Evolutionary conservation across 2,888 invertebrate species (phyloP).

Genomic region (Cylloceria caligata): DNA sequence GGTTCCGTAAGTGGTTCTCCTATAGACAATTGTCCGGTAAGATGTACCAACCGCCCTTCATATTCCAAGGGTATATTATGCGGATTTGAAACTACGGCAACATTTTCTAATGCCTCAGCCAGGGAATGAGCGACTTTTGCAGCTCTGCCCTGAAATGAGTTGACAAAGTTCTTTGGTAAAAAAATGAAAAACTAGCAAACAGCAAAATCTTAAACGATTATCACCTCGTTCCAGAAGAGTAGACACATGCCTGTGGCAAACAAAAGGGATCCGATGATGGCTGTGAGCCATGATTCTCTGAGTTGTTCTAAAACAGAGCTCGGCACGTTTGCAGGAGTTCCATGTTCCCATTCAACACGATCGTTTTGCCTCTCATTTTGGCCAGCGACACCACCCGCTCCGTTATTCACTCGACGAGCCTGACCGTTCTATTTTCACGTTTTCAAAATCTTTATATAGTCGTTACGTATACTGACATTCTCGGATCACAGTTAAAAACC

Average conservation of each 20-base stretch:
- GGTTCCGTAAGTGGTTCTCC: slow-evolving; percentile 94
- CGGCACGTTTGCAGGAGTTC: slow-evolving; percentile 71
- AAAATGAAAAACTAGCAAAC: not conserved
- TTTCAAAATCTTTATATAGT: slow-evolving; percentile 16
- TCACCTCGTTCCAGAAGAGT: slow-evolving; percentile 94
- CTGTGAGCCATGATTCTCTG: slow-evolving; percentile 90
- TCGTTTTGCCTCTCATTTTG: slow-evolving; percentile 70
- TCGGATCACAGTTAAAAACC: not conserved
- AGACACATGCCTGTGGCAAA: slow-evolving; percentile 89
- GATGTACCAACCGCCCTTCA: slow-evolving; percentile 91
- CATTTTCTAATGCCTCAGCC: slow-evolving; percentile 90
- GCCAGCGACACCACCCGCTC: slow-evolving; percentile 71
- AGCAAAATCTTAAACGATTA: slow-evolving; percentile 31
- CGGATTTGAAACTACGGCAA: slow-evolving; percentile 86
- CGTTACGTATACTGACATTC: slow-evolving; percentile 2
- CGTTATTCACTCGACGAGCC: slow-evolving; percentile 67
- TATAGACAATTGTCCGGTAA: slow-evolving; percentile 90
- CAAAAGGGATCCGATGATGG: slow-evolving; percentile 88
- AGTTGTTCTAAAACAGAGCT: slow-evolving; percentile 86
- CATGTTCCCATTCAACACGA: slow-evolving; percentile 62
- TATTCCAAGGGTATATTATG: slow-evolving; percentile 86
- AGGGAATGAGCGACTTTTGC: slow-evolving; percentile 92
- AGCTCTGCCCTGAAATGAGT: slow-evolving; percentile 88
- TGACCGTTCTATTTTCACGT: slow-evolving; percentile 57
- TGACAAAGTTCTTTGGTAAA: slow-evolving; percentile 29